Conservation (phyloP, 2,797 vertebrate genomes). For the Tenualosa ilisha region DNA sequence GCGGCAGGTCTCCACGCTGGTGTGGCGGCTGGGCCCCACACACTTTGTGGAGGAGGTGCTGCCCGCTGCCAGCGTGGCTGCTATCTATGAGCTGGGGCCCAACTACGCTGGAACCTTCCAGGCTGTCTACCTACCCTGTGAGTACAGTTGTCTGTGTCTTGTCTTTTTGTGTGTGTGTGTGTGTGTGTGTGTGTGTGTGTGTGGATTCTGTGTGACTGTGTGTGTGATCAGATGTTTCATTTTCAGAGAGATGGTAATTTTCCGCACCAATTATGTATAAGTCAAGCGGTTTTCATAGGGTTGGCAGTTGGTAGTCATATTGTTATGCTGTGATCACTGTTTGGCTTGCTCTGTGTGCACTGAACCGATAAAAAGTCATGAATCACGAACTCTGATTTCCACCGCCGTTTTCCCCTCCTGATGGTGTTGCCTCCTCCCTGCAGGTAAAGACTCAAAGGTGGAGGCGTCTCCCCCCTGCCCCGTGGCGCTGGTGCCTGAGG, state of each 20-base stretch:
- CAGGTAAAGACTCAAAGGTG: constrained; percentile 93
- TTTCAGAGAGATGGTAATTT: too few species aligned
- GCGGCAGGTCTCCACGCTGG: constrained; percentile 86
- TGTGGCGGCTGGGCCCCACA: constrained; percentile 93
- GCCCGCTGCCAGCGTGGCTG: constrained; percentile 82
- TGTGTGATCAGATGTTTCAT: neutral
- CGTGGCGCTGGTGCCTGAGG: constrained; percentile 88
- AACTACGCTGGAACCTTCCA: constrained; percentile 94
- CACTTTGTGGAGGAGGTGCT: constrained; percentile 97
- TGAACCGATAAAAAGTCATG: neutral
- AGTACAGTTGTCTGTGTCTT: constrained; percentile 58
- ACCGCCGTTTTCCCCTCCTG: neutral
- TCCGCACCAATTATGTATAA: neutral
- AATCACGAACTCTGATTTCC: neutral
- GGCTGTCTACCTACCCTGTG: constrained; percentile 89
- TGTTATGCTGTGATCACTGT: neutral
- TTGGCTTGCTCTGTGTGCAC: neutral
- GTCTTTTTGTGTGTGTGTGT: neutral
- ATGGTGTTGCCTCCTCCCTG: neutral
- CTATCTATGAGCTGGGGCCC: constrained; percentile 92
- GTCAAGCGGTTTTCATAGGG: neutral
- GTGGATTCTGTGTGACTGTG: neutral
- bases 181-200: neutral
- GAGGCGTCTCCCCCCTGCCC: constrained; percentile 80
- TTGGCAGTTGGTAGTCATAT: neutral